These are phyloP conservation scores for Cyclophora albipunctata DNA, from an alignment of 2,888 invertebrate species.

Conservation along the genomic window DNA sequence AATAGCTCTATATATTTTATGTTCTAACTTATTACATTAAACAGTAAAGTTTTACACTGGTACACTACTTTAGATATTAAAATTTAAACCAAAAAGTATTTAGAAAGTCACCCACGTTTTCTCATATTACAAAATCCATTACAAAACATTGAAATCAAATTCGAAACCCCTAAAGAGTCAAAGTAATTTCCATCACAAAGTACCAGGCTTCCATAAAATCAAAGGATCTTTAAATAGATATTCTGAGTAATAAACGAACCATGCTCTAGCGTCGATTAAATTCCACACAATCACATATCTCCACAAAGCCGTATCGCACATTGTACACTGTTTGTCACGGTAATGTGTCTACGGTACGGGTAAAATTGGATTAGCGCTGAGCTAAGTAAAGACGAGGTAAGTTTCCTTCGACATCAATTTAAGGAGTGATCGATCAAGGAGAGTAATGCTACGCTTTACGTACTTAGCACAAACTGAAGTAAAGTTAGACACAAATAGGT, in stretches of 20 bases:
- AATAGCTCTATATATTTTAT: background rate
- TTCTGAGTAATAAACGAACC: background rate
- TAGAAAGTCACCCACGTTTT: too few species aligned
- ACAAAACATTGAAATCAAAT: too few species aligned
- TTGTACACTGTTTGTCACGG: slow-evolving; percentile 22
- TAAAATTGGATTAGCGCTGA: slow-evolving; percentile 23
- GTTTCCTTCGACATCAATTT: slow-evolving; percentile 35
- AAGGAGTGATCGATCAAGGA: slow-evolving; percentile 36
- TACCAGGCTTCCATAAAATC: background rate
- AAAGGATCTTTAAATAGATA: background rate
- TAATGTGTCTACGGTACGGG: slow-evolving; percentile 22
- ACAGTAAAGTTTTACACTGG: too few species aligned
- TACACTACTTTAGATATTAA: too few species aligned
- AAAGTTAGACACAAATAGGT: too few species aligned
- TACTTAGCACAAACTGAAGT: slow-evolving; percentile 14
- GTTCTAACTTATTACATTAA: too few species aligned
- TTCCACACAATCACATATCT: slow-evolving; percentile 4
- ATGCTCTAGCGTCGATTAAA: slow-evolving; percentile 1
- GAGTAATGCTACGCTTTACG: slow-evolving; percentile 30
- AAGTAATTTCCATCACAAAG: too few species aligned
- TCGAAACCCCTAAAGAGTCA: too few species aligned
- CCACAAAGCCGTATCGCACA: slow-evolving; percentile 7
- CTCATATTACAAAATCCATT: too few species aligned
- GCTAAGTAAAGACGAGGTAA: slow-evolving; percentile 33
- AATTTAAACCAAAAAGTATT: too few species aligned